These are phyloP conservation scores for Crotophaga sulcirostris DNA, from an alignment of 2,113 vertebrate species.

Conservation along the genomic window DNA sequence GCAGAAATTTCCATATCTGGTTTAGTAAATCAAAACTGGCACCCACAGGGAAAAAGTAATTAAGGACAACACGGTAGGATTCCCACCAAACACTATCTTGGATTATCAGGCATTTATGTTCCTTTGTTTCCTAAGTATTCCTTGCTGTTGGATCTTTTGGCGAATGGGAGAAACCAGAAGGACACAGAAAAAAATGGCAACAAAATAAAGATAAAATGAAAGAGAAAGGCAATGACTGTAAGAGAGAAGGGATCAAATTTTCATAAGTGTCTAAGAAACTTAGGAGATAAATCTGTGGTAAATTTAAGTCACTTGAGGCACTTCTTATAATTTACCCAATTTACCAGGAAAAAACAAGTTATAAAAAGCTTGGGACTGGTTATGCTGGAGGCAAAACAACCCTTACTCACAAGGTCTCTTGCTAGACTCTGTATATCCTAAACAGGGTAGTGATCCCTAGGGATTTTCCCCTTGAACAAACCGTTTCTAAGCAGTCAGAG, in stretches of 20 bases:
- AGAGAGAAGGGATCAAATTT: not conserved
- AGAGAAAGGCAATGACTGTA: not conserved
- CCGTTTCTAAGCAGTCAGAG: not conserved
- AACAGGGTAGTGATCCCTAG: not conserved
- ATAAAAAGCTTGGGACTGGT: not conserved
- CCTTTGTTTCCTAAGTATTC: not conserved
- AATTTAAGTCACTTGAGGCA: not conserved
- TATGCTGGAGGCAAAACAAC: not conserved
- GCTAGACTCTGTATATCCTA: not conserved
- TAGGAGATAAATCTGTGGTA: not conserved
- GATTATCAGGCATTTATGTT: not conserved
- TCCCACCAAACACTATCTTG: not conserved
- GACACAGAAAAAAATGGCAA: not conserved
- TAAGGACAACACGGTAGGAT: not conserved
- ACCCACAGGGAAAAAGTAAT: not conserved
- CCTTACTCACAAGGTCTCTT: not conserved
- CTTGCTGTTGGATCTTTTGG: not conserved
- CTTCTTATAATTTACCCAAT: not conserved
- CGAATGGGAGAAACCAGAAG: not conserved
- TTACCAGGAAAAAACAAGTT: not conserved
- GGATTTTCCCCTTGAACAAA: not conserved
- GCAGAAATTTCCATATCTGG: not conserved
- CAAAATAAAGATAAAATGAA: not conserved
- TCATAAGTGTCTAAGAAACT: not conserved
- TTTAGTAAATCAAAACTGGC: not conserved